phyloP scores from a whole-genome alignment of 2,888 invertebrate species.

The Archips crataeganus region DNA sequence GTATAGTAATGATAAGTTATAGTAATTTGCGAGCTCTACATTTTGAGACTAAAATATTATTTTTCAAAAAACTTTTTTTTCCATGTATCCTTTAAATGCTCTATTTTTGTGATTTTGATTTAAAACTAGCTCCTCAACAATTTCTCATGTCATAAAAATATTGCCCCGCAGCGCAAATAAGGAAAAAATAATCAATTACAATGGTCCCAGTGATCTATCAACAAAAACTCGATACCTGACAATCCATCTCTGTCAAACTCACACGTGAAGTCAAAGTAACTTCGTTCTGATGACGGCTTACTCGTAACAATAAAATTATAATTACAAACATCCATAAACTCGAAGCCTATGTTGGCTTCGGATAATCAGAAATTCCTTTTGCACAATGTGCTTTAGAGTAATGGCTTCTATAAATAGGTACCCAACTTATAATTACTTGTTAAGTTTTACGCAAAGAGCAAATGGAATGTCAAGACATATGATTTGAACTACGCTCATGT shows the following conservation, averaged over 20 bases:
- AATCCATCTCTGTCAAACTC: conserved; percentile 18
- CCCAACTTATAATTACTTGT: not conserved
- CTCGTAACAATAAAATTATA: conserved; percentile 12
- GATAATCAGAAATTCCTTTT: conserved; percentile 22
- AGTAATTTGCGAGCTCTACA: too few species aligned
- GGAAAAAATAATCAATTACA: conserved; percentile 7
- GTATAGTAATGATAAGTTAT: too few species aligned
- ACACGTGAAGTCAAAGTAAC: conserved; percentile 8
- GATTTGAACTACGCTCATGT: not conserved
- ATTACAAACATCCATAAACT: conserved; percentile 10
- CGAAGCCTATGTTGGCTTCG: not conserved
- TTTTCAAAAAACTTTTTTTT: too few species aligned
- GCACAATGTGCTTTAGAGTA: conserved; percentile 8
- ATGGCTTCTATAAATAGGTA: conserved; percentile 9
- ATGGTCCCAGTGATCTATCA: conserved; percentile 23
- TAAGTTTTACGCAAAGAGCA: not conserved
- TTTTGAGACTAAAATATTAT: too few species aligned
- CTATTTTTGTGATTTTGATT: too few species aligned
- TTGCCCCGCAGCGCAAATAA: not conserved
- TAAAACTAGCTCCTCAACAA: too few species aligned
- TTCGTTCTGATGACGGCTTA: not conserved
- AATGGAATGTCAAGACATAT: not conserved
- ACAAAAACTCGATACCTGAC: conserved; percentile 16
- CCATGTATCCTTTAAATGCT: too few species aligned
- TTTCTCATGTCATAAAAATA: not conserved